Base-by-base conservation (phyloP, 2,113 vertebrate genomes). In the Hipposideros armiger region DNA sequence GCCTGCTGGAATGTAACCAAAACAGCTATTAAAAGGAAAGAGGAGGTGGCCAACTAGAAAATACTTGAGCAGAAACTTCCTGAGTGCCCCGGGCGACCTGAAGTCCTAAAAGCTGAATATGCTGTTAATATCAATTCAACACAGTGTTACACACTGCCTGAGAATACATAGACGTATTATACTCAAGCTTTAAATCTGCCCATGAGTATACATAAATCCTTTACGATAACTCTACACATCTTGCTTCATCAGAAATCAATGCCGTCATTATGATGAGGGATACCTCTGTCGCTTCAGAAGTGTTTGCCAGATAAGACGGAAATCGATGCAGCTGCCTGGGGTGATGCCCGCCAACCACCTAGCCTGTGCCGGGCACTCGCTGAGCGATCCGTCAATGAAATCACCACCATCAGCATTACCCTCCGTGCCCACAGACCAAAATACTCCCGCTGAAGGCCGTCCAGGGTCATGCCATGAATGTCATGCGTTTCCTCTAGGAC, bases 301-400 rank as follows among this genome's bases (percentile, higher is more conserved):
- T 20, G 5, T n/a, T 30, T 66, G 20, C 36, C 17, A 1, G 0
- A 1, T 4, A 9, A 10, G 69, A 15, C 3, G 28, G 1, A 17
- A 11, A 14, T 6, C 0, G 3, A 26, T 0, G 2, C 7, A 0
- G 36, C 19, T 10, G 1, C 17, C 9, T 0, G 17, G 54, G 17
- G 54, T 30, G 0, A 22, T 5, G 11, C 24, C 26, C 13, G 3
- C 62, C 50, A 1, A 17, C 67, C 1, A 1, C 15, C 60, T 1
- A 3, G 66, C 15, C 7, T 4, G 62, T 26, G 8, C 16, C 22
- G 40, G 67, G 32, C 11, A 3, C 9, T 20, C 2, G 15, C 1
- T 0, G 36, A 14, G 8, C 3, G 7, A 45, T 8, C 11, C 10
- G 3, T 22, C 30, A n/a, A 4, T 19, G 47, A n/a, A 40, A 16